Evolutionary conservation across 64 coral and sea anemone genomes (phyloP).

Genomic region (Acropora tenuis): DNA sequence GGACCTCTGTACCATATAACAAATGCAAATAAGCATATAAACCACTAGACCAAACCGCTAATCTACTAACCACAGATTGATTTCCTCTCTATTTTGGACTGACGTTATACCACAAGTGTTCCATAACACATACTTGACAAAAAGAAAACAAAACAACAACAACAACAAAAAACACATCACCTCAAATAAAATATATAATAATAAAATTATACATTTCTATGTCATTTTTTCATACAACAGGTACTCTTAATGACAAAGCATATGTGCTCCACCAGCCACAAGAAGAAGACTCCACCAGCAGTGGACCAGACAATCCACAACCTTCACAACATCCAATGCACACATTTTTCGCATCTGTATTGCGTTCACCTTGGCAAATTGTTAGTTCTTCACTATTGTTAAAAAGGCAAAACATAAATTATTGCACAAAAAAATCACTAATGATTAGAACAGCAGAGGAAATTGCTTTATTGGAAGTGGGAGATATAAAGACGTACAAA

Average conservation of each 20-base stretch:
- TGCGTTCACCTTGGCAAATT: background rate
- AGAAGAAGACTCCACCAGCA: no score
- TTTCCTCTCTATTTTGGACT: background rate
- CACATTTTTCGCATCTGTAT: background rate
- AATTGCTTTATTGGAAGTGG: background rate
- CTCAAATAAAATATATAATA: background rate
- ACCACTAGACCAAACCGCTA: background rate
- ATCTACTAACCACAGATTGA: background rate
- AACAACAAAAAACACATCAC: background rate
- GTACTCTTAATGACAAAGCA: no score
- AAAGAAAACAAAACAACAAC: background rate
- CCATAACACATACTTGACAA: background rate
- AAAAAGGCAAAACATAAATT: background rate
- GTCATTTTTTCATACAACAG: no score
- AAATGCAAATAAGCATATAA: background rate
- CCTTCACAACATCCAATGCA: background rate
- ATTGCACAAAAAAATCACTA: background rate
- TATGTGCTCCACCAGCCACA: no score
- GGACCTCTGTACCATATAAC: background rate
- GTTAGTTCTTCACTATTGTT: background rate
- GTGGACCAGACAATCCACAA: no score
- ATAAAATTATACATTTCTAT: no score
- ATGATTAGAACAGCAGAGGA: background rate
- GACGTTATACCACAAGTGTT: background rate
- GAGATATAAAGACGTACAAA: background rate